Conservation (phyloP, 1,140 invertebrate species). For the Listronotus oregonensis region DNA sequence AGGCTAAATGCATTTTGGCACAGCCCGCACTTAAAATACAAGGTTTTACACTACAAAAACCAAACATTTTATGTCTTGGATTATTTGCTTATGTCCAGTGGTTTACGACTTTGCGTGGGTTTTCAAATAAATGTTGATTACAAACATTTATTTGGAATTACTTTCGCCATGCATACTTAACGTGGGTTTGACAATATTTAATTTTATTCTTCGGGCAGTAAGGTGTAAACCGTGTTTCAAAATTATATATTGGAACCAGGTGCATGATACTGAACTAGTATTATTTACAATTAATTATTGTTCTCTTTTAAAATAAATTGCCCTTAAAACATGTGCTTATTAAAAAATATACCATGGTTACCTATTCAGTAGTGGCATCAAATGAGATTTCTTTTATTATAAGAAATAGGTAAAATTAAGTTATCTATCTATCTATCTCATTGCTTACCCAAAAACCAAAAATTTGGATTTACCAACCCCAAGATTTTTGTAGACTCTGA, state of each 20-base stretch:
- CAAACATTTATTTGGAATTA: constrained; percentile 19
- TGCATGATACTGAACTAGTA: too few relatives aligned
- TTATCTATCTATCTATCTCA: too few relatives aligned
- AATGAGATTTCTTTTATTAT: too few relatives aligned
- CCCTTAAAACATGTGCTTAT: too few relatives aligned
- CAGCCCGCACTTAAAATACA: background rate
- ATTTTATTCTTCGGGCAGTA: constrained; percentile 5
- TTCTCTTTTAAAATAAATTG: too few relatives aligned
- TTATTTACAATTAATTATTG: too few relatives aligned
- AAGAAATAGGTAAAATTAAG: too few relatives aligned
- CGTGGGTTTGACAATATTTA: constrained; percentile 3
- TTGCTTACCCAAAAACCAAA: background rate
- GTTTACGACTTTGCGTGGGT: constrained; percentile 16
- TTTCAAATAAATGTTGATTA: constrained; percentile 26
- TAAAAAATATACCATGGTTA: too few relatives aligned
- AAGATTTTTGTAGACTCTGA: constrained; percentile 5
- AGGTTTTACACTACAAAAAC: constrained; percentile 1
- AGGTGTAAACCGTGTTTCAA: background rate
- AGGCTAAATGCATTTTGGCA: too few relatives aligned
- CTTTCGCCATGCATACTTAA: constrained; percentile 14
- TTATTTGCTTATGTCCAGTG: constrained; percentile 22
- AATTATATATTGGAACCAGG: too few relatives aligned
- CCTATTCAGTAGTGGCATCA: too few relatives aligned
- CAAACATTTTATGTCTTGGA: constrained; percentile 2
- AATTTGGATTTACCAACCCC: background rate